Base-by-base conservation (phyloP, 92 coral and sea anemone species). In the Paragorgia papillata region DNA sequence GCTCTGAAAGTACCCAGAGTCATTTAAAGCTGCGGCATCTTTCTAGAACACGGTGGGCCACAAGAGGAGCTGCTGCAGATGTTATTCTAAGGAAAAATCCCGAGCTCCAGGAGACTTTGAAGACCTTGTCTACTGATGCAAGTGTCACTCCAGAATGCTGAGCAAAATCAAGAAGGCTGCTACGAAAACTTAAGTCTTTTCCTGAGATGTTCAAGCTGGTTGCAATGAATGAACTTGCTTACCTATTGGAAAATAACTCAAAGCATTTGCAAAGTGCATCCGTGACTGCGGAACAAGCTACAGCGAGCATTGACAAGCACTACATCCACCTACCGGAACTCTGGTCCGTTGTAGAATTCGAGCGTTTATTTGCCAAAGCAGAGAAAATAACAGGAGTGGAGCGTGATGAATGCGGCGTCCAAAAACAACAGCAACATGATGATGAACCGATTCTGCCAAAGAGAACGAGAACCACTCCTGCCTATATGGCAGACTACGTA, bases 31-130 rank as follows among this genome's bases (percentile, higher is more conserved):
- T 67, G 57, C 7, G 19, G 44, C 12, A 67, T 67, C 74, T 43
- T 24, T 67, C 74, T 9, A 43, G 62, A 69, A 69, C 76, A 24
- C 14, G 76, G 17, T 69, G 76, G 76, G 50, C 76, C 10, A 69
- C 76, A 69, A 69, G 76, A 69, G 62, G 76, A 48, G 62, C 62
- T 49, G 76, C 76, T 10, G 76, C 76, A n/a, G 76, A 69, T 49
- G 76, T 69, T 12, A 49, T 69, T 19, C 61, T 69, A 7, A 69
- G 46, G 57, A 68, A 69, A 31, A 69, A 69, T 44, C 46, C 2
- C 22, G 76, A 69, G 62, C 62, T 69, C 44, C 76, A 69, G 50
- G 46, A 49, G 37, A 69, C 75, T 4, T 68, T 40, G 75, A 22
- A 69, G 43, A 69, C 44, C 60, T 69, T 69, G 62, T 69, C 76